Evolutionary conservation across 2,888 invertebrate genomes (phyloP).

Genomic region (Aphodius granarius): DNA sequence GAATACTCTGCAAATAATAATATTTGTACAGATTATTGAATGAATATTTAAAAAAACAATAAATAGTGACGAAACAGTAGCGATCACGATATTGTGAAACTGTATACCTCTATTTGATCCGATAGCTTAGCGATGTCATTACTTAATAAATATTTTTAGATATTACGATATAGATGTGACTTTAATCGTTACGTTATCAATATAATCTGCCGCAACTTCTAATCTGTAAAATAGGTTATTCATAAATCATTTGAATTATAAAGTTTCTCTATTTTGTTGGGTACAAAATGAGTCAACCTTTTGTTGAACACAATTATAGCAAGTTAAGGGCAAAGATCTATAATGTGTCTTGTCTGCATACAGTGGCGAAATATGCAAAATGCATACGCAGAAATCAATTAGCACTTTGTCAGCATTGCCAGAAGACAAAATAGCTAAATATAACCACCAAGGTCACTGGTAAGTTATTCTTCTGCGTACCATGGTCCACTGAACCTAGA

Average conservation of each 20-base stretch:
- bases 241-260: not conserved
- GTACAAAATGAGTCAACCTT: too few species aligned
- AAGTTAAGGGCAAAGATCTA: too few species aligned
- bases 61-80: not conserved
- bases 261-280: not conserved
- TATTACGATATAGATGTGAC: not conserved
- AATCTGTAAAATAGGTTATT: not conserved
- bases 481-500: not conserved
- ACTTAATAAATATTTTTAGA: not conserved
- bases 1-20: too few species aligned
- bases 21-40: too few species aligned
- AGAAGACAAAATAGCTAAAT: not conserved
- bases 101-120: not conserved
- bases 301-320: too few species aligned
- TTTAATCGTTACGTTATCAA: not conserved
- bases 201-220: not conserved
- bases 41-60: too few species aligned
- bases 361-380: not conserved
- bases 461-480: not conserved
- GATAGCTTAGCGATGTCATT: not conserved
- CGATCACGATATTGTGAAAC: not conserved
- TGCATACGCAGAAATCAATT: not conserved
- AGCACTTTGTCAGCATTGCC: not conserved
- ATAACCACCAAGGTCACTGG: not conserved
- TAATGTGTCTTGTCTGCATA: too few species aligned